A percentile compares a stretch with the other conserved stretches of the same genome.
These are phyloP conservation scores for Sphaerophoria rueppellii DNA, from an alignment of 2,888 invertebrate species.

Conservation along the genomic window DNA sequence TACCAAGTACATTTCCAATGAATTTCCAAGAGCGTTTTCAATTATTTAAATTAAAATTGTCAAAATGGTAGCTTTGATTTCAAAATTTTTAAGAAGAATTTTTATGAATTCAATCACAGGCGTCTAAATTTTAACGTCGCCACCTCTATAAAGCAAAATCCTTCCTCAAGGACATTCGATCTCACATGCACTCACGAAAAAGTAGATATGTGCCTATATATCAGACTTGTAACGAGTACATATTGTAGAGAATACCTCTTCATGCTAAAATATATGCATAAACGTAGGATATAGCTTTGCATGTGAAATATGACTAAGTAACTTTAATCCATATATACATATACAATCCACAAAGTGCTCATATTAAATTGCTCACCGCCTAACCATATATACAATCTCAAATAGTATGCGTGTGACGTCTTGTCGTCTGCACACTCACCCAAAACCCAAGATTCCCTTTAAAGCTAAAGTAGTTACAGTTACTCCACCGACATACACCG, in stretches of 20 bases:
- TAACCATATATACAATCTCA: constrained; percentile 7
- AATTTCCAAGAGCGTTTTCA: too few species aligned
- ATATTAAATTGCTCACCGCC: constrained; percentile 56
- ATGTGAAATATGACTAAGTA: constrained; percentile 29
- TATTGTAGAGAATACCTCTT: neutral
- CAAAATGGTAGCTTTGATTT: too few species aligned
- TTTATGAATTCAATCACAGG: too few species aligned
- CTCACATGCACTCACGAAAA: constrained; percentile 24
- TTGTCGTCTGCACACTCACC: neutral
- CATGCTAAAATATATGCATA: neutral
- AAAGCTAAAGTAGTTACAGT: neutral
- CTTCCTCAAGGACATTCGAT: constrained; percentile 22
- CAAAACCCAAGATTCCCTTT: too few species aligned
- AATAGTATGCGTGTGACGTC: neutral
- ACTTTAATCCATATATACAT: constrained; percentile 43
- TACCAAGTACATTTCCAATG: too few species aligned
- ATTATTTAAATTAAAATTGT: too few species aligned
- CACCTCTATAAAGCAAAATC: neutral
- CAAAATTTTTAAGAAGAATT: too few species aligned
- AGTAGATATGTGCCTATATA: constrained; percentile 23
- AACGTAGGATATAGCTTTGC: neutral
- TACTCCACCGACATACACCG: constrained; percentile 4
- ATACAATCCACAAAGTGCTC: constrained; percentile 48
- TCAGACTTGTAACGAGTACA: neutral
- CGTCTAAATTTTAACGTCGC: constrained; percentile 1